A percentile compares a stretch with the other conserved stretches of the same genome.
These are phyloP conservation scores for Linurgus olivaceus DNA, from an alignment of 2,797 vertebrate genomes.

Conservation along the genomic window DNA sequence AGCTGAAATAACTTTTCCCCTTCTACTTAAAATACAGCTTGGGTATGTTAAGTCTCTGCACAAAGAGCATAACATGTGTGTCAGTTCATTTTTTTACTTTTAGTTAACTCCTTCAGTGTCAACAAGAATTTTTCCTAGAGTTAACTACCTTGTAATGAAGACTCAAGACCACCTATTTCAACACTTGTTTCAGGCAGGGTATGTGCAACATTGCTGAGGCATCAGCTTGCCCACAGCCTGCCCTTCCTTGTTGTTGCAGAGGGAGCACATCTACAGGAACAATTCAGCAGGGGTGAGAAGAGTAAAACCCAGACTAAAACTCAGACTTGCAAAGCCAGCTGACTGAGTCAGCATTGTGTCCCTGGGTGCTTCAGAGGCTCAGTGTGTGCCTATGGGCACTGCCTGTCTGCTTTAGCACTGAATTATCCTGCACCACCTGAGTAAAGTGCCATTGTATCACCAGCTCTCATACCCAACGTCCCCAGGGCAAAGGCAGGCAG, in stretches of 20 bases:
- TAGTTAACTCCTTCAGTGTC: background rate
- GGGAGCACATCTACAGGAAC: background rate
- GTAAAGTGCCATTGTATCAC: fast-evolving
- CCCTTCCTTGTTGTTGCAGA: background rate
- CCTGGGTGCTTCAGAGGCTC: background rate
- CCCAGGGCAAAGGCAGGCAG: background rate
- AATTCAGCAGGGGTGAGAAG: background rate
- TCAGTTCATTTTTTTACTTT: background rate
- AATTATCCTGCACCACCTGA: fast-evolving
- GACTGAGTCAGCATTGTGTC: background rate
- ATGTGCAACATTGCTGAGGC: background rate
- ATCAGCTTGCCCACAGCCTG: background rate
- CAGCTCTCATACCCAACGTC: fast-evolving
- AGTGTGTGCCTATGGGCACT: fast-evolving
- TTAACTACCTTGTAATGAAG: background rate
- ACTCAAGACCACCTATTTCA: background rate
- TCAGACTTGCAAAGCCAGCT: background rate
- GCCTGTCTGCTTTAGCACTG: background rate
- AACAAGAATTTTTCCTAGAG: background rate
- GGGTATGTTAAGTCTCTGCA: background rate
- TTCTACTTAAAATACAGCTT: background rate
- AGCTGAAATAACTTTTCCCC: background rate
- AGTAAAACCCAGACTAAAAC: background rate
- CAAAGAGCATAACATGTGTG: background rate
- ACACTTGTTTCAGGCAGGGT: background rate